These are phyloP conservation scores for Holocentrus rufus DNA, from an alignment of 2,797 vertebrate genomes.

Conservation along the genomic window DNA sequence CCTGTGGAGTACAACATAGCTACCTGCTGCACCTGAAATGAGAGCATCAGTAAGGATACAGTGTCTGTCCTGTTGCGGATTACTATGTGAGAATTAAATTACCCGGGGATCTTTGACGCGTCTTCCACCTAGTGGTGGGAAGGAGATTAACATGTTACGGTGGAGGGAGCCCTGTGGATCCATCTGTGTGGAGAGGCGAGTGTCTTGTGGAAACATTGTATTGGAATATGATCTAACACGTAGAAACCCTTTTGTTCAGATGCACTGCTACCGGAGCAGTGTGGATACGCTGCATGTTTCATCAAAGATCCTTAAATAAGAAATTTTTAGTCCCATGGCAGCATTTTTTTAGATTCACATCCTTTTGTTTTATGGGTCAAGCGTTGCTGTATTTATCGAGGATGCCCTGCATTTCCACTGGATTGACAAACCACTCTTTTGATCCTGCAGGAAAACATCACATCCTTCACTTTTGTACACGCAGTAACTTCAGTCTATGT, in stretches of 20 bases:
- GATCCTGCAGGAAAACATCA: slow-evolving; percentile 17
- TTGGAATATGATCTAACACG: slow-evolving; percentile 9
- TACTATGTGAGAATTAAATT: not conserved
- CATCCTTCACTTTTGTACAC: slow-evolving; percentile 9
- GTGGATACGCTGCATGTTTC: slow-evolving; percentile 15
- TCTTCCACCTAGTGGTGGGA: slow-evolving; percentile 30
- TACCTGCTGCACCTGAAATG: slow-evolving; percentile 63
- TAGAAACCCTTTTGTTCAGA: slow-evolving; percentile 1
- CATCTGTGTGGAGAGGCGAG: not conserved
- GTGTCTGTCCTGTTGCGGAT: slow-evolving; percentile 26
- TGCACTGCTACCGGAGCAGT: slow-evolving; percentile 33
- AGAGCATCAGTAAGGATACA: slow-evolving; percentile 23
- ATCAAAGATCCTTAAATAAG: slow-evolving; percentile 2
- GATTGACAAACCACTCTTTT: slow-evolving; percentile 14
- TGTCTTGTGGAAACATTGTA: slow-evolving; percentile 10
- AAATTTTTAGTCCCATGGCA: slow-evolving; percentile 2
- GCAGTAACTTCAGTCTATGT: slow-evolving; percentile 7
- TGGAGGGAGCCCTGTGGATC: not conserved
- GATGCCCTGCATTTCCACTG: slow-evolving; percentile 18
- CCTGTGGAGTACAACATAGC: slow-evolving; percentile 62
- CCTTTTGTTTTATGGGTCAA: slow-evolving; percentile 4
- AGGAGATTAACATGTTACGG: not conserved
- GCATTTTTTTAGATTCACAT: slow-evolving; percentile 5
- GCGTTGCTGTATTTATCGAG: slow-evolving; percentile 17
- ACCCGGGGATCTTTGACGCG: slow-evolving; percentile 2